Evolutionary conservation across 2,113 vertebrate genomes (phyloP), one percentile per base, ranked within the genome.

Genomic region (Tachysurus fulvidraco): DNA sequence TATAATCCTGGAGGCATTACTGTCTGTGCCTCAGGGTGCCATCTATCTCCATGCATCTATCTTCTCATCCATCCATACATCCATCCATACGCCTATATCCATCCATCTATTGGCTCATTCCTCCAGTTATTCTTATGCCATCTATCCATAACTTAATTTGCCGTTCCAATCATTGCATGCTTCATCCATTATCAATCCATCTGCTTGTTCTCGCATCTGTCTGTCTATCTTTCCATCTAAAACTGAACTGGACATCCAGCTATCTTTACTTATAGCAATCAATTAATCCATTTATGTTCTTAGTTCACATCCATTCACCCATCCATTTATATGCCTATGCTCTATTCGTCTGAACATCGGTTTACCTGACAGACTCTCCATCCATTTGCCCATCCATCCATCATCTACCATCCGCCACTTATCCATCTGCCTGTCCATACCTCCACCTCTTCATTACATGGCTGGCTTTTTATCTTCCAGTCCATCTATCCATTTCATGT

Each of bases 1-100:
- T 82, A 62, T 62, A 82, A 41, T 65, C 41, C 80, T 64, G 25
- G 50, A 65, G 41, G 59, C 57, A 82, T 64, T 82, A 64, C 80
- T 82, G 80, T 64, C 60, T 50, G 23, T 82, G 57, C 14, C 23
- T n/a, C 59, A 82, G 41, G 60, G 59, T 82, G 59, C 44, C 23
- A 50, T 64, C 36, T 17, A 82, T 82, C 80, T 82, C 36, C 41
- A 64, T n/a, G 30, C 0, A 44, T 65, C 57, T 64, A 10, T 46
- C 23, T 46, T n/a, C 44, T 50, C 59, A 64, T n/a, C 30, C 36
- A 81, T 81, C 41, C 36, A 36, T 36, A 36, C 36, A 64, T 46
- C 25, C 57, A 82, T 8, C 23, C 80, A 64, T 64, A 36, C 12
- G 5, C 36, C 17, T 16, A 36, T 44, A 62, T 82, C 25, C 59